Conservation (phyloP, 1,140 invertebrate genomes). For the Drosophila jambulina region DNA sequence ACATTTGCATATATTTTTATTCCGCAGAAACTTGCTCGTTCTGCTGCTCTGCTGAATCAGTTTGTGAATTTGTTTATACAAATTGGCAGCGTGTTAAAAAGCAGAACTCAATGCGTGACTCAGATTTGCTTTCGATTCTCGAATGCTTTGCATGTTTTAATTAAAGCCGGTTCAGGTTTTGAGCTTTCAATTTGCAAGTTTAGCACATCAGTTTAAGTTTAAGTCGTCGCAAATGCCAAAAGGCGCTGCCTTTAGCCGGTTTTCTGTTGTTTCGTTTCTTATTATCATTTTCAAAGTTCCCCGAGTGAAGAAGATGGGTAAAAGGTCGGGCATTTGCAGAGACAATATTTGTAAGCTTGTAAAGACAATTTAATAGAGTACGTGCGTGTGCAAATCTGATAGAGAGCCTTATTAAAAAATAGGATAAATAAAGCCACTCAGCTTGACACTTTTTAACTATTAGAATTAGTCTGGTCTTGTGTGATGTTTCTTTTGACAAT, state of each 20-base stretch:
- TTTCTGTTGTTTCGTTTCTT: conserved; percentile 25
- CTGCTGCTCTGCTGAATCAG: conserved; percentile 34
- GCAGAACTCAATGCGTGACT: conserved; percentile 40
- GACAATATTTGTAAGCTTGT: conserved; percentile 1
- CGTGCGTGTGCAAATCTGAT: conserved; percentile 22
- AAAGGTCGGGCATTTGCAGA: conserved; percentile 28
- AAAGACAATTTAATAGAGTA: conserved; percentile 23
- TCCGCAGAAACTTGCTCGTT: conserved; percentile 24
- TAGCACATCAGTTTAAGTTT: conserved; percentile 42
- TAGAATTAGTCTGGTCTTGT: neutral
- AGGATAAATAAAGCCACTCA: neutral
- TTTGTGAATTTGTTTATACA: conserved; percentile 39
- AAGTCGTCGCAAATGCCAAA: conserved; percentile 55
- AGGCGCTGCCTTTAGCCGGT: conserved; percentile 55
- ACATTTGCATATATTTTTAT: conserved; percentile 34
- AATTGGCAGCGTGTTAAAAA: conserved; percentile 27
- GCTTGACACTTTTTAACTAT: neutral
- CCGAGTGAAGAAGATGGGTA: conserved; percentile 17
- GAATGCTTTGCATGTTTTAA: conserved; percentile 30
- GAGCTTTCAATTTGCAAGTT: conserved; percentile 50
- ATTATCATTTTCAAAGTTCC: conserved; percentile 17
- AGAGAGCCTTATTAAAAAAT: conserved; percentile 14
- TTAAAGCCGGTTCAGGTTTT: conserved; percentile 38
- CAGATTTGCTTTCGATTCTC: conserved; percentile 49
- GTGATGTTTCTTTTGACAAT: neutral